Evolutionary conservation across 2,797 vertebrate species (phyloP).

Genomic region (Alca torda): DNA sequence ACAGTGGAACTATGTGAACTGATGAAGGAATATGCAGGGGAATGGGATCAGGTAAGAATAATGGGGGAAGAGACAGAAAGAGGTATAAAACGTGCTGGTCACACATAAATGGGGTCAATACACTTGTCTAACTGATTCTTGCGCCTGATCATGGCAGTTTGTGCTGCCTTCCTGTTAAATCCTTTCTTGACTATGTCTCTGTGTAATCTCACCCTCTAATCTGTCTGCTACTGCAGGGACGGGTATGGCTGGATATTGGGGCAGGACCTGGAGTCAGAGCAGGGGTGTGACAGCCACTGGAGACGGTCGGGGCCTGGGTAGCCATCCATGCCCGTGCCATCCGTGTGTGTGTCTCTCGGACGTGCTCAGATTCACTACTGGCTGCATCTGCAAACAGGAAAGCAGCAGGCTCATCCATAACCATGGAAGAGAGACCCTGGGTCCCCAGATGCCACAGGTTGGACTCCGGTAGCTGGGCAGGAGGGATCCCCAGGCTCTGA

Average conservation of each 20-base stretch:
- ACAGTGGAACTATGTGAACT: not conserved
- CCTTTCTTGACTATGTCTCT: not conserved
- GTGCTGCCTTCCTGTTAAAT: not conserved
- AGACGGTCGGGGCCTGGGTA: fast-evolving
- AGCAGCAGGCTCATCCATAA: not conserved
- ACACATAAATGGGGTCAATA: not conserved
- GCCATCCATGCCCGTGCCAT: too few species aligned
- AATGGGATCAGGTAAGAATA: not conserved
- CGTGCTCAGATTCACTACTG: too few species aligned
- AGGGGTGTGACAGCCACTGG: not conserved
- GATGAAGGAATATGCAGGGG: not conserved
- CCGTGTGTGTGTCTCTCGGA: not conserved
- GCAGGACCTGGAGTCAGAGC: not conserved
- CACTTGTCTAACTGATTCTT: not conserved
- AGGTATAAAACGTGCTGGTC: not conserved
- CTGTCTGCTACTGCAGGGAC: not conserved
- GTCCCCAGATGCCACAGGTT: not conserved
- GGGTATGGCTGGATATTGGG: not conserved
- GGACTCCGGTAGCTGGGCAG: not conserved
- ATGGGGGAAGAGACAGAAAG: not conserved
- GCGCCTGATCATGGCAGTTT: not conserved
- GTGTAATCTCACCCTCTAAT: not conserved
- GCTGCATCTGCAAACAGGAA: not conserved
- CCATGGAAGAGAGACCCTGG: not conserved
- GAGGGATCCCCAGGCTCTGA: not conserved